Base-by-base conservation (phyloP, 2,888 invertebrate species). In the Belgica antarctica region DNA sequence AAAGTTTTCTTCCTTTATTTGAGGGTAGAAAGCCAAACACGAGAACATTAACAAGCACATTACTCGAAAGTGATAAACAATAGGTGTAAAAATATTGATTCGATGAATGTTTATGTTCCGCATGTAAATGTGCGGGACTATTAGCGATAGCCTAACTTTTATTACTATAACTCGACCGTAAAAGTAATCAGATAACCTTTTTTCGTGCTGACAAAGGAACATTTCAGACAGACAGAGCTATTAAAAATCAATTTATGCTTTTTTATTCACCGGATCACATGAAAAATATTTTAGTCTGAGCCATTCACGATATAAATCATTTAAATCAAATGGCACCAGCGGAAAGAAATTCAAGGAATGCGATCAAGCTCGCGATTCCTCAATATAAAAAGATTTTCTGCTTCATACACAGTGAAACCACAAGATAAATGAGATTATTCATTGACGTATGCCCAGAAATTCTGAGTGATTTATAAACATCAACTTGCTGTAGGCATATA, bases 301-400 rank as follows among this genome's bases (percentile, higher is more conserved):
- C 52, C 3, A 52, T 68, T 57, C 68, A 68, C 57, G 68, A 22
- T 68, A 34, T 52, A 68, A 68, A 68, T 68, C 68, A 68, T 57
- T 68, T 68, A 68, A 65, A 24, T 62, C 36, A n/a, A n/a, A n/a
- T n/a, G n/a, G n/a, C 8, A 5, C 52, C 22, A 52, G 52, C 52
- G n/a, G n/a, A 10, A 34, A 8, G 12, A 34, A 34, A 34, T 34
- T 34, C 12, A 34, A 8, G 7, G 34, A 34, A 34, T 34, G 34
- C 7, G n/a, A 5, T 41, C 12, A 41, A 41, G 15, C n/a, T n/a
- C n/a, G n/a, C n/a, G n/a, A n/a, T n/a, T n/a, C n/a, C n/a, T 41
- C 41, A 41, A 41, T 41, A 31, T n/a, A n/a, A n/a, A 31, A 31
- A 10, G 31, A 52, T 22, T 61, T 61, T 41, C n/a, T n/a, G 12